These are phyloP conservation scores for Andrena trimmerana DNA, from an alignment of 2,888 invertebrate species.

Conservation along the genomic window DNA sequence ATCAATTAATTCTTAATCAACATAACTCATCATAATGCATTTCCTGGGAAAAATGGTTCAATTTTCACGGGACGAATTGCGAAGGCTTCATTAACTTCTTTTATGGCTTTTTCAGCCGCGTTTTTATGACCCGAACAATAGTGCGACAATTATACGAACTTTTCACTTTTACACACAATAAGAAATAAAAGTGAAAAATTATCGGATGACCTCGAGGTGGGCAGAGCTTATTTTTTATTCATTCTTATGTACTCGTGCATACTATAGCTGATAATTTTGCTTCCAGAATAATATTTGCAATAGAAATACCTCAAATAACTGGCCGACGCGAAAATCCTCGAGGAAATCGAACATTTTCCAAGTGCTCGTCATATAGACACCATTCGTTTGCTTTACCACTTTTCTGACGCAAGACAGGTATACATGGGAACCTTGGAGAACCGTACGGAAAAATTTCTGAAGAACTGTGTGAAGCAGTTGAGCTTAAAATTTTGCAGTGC, in stretches of 20 bases:
- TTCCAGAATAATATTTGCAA: neutral
- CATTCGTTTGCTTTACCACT: conserved; percentile 1
- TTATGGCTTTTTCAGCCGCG: neutral
- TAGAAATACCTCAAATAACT: neutral
- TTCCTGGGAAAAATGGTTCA: no score
- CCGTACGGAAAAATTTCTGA: neutral
- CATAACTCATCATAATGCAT: neutral
- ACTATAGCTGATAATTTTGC: neutral
- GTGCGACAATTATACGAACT: neutral
- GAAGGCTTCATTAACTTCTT: neutral
- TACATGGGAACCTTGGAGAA: neutral
- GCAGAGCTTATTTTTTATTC: neutral
- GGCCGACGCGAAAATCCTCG: neutral
- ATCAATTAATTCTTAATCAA: neutral
- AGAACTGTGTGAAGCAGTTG: neutral
- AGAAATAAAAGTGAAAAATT: neutral
- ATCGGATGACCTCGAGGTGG: neutral
- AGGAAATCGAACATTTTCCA: neutral
- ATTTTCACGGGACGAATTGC: no score
- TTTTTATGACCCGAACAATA: neutral
- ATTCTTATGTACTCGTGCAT: neutral
- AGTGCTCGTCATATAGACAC: neutral
- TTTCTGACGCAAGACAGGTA: neutral
- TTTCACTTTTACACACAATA: neutral
- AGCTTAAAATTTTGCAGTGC: neutral